Percentiles rank a stretch among this genome's conserved stretches.
Evolutionary conservation across 2,113 vertebrate genomes (phyloP).

Genomic region (Acanthochromis polyacanthus): DNA sequence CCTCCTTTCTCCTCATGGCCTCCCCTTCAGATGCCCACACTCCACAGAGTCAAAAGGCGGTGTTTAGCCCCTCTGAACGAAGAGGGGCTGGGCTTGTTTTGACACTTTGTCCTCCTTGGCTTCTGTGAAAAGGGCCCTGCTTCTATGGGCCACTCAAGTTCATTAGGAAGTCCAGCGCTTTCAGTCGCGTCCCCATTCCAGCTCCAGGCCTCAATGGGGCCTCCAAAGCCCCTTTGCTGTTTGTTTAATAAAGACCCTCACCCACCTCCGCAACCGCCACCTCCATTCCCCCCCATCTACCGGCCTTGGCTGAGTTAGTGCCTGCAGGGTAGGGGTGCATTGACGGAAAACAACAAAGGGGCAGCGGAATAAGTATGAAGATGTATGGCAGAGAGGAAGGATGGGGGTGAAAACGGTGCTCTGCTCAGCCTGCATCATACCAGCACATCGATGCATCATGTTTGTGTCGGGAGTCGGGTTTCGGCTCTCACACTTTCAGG

Average conservation of each 20-base stretch:
- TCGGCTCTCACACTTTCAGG: slow-evolving; percentile 62
- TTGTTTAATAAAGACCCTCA: slow-evolving; percentile 85
- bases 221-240: slow-evolving; percentile 79
- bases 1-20: slow-evolving; percentile 72
- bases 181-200: slow-evolving; percentile 79
- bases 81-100: slow-evolving; percentile 84
- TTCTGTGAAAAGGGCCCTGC: slow-evolving; percentile 74
- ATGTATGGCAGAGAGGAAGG: neutral
- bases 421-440: slow-evolving; percentile 2
- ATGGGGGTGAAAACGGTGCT: neutral
- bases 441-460: slow-evolving; percentile 17
- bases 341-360: slow-evolving; percentile 48
- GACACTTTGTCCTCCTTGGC: slow-evolving; percentile 84
- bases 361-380: neutral
- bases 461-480: slow-evolving; percentile 52
- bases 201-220: slow-evolving; percentile 80
- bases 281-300: slow-evolving; percentile 19
- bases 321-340: slow-evolving; percentile 50
- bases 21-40: slow-evolving; percentile 80
- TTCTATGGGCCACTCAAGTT: slow-evolving; percentile 86
- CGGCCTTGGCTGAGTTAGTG: slow-evolving; percentile 45
- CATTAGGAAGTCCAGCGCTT: slow-evolving; percentile 85
- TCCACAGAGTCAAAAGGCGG: slow-evolving; percentile 84
- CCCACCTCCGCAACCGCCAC: slow-evolving; percentile 66
- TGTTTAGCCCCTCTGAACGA: slow-evolving; percentile 80